Evolutionary conservation across 1,140 invertebrate genomes (phyloP).

Genomic region (Eufriesea mexicana): DNA sequence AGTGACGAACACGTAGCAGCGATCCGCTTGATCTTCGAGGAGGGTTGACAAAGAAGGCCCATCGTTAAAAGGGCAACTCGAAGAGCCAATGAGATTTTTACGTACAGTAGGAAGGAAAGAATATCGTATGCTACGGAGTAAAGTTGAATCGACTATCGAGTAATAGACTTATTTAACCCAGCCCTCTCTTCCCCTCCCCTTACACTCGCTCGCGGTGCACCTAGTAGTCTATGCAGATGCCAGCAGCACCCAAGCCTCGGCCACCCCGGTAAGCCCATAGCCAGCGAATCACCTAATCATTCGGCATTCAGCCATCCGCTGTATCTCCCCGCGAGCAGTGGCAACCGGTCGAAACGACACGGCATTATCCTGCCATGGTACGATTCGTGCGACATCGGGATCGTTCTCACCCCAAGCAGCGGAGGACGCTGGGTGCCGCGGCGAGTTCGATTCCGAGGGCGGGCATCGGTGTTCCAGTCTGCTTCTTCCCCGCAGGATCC

Average conservation of each 20-base stretch:
- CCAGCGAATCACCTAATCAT: slow-evolving; percentile 45
- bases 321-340: background rate
- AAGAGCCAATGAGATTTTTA: too few species aligned
- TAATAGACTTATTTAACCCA: too few species aligned
- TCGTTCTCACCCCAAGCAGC: slow-evolving; percentile 9
- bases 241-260: slow-evolving; percentile 25
- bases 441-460: slow-evolving; percentile 52
- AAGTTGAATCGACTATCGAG: too few species aligned
- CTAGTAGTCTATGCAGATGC: background rate
- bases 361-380: background rate
- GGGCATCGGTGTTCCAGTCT: slow-evolving; percentile 37
- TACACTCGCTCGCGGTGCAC: background rate
- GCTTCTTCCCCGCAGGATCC: slow-evolving; percentile 52
- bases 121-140: too few species aligned
- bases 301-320: background rate
- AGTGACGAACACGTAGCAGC: too few species aligned
- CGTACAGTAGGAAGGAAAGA: too few species aligned
- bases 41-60: too few species aligned
- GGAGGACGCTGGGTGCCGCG: slow-evolving; percentile 13
- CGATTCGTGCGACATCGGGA: background rate
- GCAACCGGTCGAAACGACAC: slow-evolving; percentile 1
- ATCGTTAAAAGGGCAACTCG: too few species aligned
- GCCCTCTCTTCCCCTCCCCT: too few species aligned
- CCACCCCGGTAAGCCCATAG: slow-evolving; percentile 56
- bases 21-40: too few species aligned